Base-by-base conservation (phyloP, 2,113 vertebrate species). In the Microtus oregoni region DNA sequence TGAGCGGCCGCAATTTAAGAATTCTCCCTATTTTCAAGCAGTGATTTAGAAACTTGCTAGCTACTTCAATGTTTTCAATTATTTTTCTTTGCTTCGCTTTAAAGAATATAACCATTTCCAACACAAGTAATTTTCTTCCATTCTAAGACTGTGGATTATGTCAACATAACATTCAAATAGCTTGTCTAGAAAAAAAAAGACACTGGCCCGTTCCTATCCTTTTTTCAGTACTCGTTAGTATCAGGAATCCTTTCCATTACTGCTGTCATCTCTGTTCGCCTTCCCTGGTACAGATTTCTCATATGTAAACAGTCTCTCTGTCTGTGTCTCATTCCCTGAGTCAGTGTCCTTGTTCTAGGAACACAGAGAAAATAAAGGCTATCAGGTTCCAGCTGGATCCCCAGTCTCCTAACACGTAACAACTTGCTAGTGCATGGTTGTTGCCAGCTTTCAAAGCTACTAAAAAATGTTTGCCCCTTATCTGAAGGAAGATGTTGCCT, bases 51-150 rank as follows among this genome's bases (percentile, higher is more conserved):
- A 38, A 92, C 50, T 79, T 52, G n/a, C 61, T 26, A 63, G 38
- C 10, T 17, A 73, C 83, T 89, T 75, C 75, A 68, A 30, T 72
- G 61, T 79, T 76, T 72, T 81, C 55, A 86, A 44, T 87, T 86
- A 17, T 61, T 85, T 58, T 52, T n/a, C 38, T 63, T 61, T 89
- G 68, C 19, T 41, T 89, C 55, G 47, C 38, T 55, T 95, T 78
- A 14, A 89, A 96, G 55, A 92, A 58, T 50, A 92, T 65, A 88
- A 85, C 8, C 52, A 86, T 97, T 96, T 44, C 75, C 4, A 73
- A 76, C 85, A 19, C 94, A 90, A 90, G 67, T 30, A 73, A 58
- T 79, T 94, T 88, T 79, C 44, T 38, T 89, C 17, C 7, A 13
- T 75, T 90, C 44, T 89, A 77, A 92, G 50, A 89, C 26, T 19